Base-by-base conservation (phyloP, 2,797 vertebrate species). In the Sebastes variabilis region DNA sequence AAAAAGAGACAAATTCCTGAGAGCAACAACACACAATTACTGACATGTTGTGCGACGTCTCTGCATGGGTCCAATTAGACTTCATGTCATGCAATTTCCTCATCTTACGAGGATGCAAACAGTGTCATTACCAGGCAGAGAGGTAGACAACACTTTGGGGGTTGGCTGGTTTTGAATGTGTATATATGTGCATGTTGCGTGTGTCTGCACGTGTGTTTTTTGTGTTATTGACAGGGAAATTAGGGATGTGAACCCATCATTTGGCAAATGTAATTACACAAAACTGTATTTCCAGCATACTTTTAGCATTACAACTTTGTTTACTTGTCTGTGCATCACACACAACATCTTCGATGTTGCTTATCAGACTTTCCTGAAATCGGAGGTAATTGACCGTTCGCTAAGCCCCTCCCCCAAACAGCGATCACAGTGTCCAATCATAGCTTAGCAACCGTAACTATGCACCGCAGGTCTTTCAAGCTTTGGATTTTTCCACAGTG, bases 1-100 rank as follows among this genome's bases (percentile, higher is more conserved):
- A 69, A 73, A 54, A 25, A 11, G n/a, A 36, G 5, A 36, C 25
- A n/a, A 14, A 55, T 76, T 72, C 38, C 25, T 36, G 10, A 12
- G 13, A 54, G 30, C 38, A 71, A 16, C 64, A 76, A 72, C 30
- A 32, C 55, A 58, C 68, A 69, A 81, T 80, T 66, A 66, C 71
- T 75, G 59, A 74, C 56, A 52, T 46, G 66, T 22, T 38, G 52
- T 70, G 22, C 5, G 7, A 5, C 3, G 18, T 12, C 59, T 61
- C 29, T 75, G 32, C 38, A 59, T 25, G 56, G 68, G 52, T 61
- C 72, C 65, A 74, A 64, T 77, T 72, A 87, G 27, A 30, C 34
- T 61, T 20, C 4, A 66, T 73, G 59, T 46, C 58, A 29, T 77
- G 77, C 14, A 29, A 58, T 72, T 69, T 66, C 54, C 66, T 85